Conservation (phyloP, 2,113 vertebrate genomes). For the Coptodon rendalli region DNA sequence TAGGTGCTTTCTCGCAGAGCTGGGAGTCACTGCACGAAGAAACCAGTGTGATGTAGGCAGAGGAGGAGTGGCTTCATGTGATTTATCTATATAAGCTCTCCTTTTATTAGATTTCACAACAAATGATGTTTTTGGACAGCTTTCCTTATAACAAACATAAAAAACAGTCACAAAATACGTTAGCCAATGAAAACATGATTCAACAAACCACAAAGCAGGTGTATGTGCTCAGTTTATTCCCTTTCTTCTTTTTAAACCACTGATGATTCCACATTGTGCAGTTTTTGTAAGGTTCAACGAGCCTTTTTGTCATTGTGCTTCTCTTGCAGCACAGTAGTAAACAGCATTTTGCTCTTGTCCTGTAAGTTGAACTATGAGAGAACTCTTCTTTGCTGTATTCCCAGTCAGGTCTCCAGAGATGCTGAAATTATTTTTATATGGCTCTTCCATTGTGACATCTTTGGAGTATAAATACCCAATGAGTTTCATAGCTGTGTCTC, state of each 20-base stretch:
- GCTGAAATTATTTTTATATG: not conserved
- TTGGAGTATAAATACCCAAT: constrained; percentile 1
- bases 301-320: constrained; percentile 24
- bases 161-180: not conserved
- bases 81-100: not conserved
- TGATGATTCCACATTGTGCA: not conserved
- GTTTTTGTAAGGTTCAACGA: constrained; percentile 11
- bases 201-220: constrained; percentile 8
- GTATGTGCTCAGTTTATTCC: not conserved
- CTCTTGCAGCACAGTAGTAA: constrained; percentile 16
- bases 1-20: not conserved
- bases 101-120: fast-evolving
- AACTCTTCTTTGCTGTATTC: not conserved
- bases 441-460: not conserved
- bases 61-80: not conserved
- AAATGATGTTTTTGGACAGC: not conserved
- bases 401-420: constrained; percentile 16
- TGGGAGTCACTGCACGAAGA: not conserved
- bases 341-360: constrained; percentile 5
- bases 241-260: not conserved
- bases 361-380: not conserved
- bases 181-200: not conserved
- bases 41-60: not conserved
- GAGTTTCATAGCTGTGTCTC: constrained; percentile 24
- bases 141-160: fast-evolving